These are phyloP conservation scores for Zosterops hypoxanthus DNA, from an alignment of 2,113 vertebrate genomes.

Conservation along the genomic window DNA sequence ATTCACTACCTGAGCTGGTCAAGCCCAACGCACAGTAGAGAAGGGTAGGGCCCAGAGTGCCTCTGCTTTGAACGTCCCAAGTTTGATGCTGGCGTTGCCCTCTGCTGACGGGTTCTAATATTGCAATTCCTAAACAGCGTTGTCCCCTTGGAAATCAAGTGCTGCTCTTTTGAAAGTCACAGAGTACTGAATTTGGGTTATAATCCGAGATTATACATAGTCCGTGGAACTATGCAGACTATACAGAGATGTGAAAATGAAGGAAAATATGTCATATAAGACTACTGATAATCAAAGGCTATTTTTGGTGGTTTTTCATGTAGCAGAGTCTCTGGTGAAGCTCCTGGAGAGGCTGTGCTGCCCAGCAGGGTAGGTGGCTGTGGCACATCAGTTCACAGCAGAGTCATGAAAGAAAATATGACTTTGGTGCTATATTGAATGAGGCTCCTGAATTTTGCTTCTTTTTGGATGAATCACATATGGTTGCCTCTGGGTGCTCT, in stretches of 20 bases:
- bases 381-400: rapidly evolving
- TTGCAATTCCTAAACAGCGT: not conserved
- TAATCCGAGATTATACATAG: too few relatives aligned
- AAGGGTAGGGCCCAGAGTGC: rapidly evolving
- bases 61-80: not conserved
- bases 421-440: not conserved
- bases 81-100: not conserved
- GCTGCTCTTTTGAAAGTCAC: rapidly evolving
- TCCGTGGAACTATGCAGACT: not conserved
- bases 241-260: not conserved
- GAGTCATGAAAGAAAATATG: not conserved
- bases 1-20: rapidly evolving
- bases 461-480: not conserved
- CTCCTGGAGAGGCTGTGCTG: too few relatives aligned
- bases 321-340: not conserved
- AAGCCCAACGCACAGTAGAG: rapidly evolving
- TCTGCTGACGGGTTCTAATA: not conserved
- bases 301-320: not conserved
- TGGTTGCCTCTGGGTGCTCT: not conserved
- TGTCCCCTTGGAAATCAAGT: too few relatives aligned
- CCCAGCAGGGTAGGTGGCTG: not conserved
- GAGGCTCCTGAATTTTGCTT: not conserved
- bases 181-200: too few relatives aligned
- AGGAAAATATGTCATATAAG: not conserved
- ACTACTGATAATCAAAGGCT: not conserved